These are phyloP conservation scores for Cisticola juncidis DNA, from an alignment of 2,113 vertebrate species.

Conservation along the genomic window DNA sequence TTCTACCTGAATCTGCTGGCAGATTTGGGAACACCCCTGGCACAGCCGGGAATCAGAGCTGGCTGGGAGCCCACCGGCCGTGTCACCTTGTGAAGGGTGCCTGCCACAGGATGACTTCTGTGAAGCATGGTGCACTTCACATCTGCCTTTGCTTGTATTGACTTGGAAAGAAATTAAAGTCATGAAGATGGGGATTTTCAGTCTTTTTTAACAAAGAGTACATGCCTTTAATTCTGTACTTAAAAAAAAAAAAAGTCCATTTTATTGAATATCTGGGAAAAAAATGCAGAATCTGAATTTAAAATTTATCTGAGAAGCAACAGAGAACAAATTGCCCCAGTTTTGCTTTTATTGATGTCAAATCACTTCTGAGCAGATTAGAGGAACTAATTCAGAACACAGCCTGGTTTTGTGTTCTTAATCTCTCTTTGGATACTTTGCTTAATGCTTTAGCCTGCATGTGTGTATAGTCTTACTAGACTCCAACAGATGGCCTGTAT, in stretches of 20 bases:
- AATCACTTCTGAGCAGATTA: constrained; percentile 14
- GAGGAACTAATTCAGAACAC: background rate
- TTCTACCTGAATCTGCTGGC: too few relatives aligned
- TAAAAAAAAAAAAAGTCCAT: background rate
- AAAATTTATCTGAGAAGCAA: background rate
- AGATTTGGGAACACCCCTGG: too few relatives aligned
- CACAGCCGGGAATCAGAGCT: too few relatives aligned
- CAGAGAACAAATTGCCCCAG: background rate
- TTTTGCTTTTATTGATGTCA: background rate
- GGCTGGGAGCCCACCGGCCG: too few relatives aligned
- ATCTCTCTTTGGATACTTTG: background rate
- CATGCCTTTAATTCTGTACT: background rate
- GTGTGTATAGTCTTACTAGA: background rate
- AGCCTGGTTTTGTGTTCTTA: background rate
- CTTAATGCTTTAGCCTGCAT: background rate
- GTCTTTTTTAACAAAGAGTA: background rate
- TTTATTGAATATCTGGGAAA: background rate
- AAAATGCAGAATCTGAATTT: background rate
- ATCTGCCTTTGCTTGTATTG: rapidly evolving
- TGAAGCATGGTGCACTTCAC: background rate
- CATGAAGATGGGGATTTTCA: background rate
- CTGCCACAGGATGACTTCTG: background rate
- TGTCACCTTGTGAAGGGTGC: background rate
- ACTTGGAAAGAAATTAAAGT: background rate
- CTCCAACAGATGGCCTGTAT: constrained; percentile 34